Conservation (phyloP, 2,888 invertebrate species). For the Lithophane semibrunnea region DNA sequence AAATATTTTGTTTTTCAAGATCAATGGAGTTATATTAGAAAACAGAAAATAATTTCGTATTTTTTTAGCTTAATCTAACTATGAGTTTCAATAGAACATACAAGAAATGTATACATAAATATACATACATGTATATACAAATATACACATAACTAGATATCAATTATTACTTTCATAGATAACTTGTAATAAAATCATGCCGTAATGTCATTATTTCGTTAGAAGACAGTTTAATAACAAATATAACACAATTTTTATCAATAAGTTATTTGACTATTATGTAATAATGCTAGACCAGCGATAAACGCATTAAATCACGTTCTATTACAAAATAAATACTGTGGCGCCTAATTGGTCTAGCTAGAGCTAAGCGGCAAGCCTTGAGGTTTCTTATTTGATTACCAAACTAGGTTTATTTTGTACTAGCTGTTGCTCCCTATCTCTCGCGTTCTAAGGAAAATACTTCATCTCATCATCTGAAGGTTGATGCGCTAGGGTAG, state of each 20-base stretch:
- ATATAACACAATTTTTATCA: conserved; percentile 6
- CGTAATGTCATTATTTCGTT: conserved; percentile 38
- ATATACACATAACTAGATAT: conserved; percentile 15
- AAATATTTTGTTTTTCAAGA: not conserved
- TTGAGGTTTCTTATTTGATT: conserved; percentile 36
- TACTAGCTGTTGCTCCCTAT: not conserved
- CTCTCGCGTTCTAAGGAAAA: not conserved
- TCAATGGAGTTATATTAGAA: not conserved
- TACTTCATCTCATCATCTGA: not conserved
- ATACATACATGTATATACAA: no score
- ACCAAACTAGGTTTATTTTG: conserved; percentile 11
- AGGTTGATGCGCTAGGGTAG: no score
- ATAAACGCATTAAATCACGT: conserved; percentile 45
- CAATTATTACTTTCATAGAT: conserved; percentile 28
- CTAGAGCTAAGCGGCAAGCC: not conserved
- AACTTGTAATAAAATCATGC: conserved; percentile 24
- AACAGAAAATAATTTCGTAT: not conserved
- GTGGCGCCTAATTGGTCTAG: conserved; percentile 18
- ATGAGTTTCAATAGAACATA: conserved; percentile 2
- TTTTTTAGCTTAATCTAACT: not conserved
- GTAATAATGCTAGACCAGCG: conserved; percentile 24
- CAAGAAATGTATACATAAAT: not conserved
- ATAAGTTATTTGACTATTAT: conserved; percentile 1
- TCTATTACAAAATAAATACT: conserved; percentile 44
- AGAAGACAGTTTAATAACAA: conserved; percentile 19